phyloP scores from a whole-genome alignment of 2,113 vertebrate species.

The Indri indri region DNA sequence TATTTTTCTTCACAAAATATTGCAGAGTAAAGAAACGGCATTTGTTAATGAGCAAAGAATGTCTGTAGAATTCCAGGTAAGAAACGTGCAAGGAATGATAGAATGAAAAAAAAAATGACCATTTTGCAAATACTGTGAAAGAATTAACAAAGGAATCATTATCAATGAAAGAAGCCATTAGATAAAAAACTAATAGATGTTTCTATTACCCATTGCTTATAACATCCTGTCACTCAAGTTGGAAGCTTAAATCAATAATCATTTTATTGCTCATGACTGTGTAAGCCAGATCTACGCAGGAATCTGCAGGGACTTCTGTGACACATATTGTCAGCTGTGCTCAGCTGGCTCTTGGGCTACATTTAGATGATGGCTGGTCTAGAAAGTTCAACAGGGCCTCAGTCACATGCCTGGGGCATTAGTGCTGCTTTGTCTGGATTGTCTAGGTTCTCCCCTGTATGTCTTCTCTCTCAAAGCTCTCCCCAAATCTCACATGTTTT shows the following conservation, averaged over 20 bases:
- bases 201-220: neutral
- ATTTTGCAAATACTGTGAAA: neutral
- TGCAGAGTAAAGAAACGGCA: no score
- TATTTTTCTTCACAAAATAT: neutral
- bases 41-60: neutral
- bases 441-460: neutral
- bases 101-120: neutral
- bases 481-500: neutral
- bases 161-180: neutral
- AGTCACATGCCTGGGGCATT: no score
- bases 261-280: neutral
- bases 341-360: neutral
- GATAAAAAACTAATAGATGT: neutral
- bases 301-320: neutral
- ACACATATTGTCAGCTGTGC: neutral
- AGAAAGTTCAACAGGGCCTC: no score
- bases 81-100: neutral
- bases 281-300: neutral
- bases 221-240: neutral
- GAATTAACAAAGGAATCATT: neutral
- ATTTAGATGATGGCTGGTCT: neutral
- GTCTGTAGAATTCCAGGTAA: neutral
- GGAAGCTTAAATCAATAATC: neutral
- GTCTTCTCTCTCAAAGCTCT: neutral
- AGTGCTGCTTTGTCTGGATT: no score